phyloP scores from a whole-genome alignment of 2,797 vertebrate genomes.

The Lithobates pipiens region DNA sequence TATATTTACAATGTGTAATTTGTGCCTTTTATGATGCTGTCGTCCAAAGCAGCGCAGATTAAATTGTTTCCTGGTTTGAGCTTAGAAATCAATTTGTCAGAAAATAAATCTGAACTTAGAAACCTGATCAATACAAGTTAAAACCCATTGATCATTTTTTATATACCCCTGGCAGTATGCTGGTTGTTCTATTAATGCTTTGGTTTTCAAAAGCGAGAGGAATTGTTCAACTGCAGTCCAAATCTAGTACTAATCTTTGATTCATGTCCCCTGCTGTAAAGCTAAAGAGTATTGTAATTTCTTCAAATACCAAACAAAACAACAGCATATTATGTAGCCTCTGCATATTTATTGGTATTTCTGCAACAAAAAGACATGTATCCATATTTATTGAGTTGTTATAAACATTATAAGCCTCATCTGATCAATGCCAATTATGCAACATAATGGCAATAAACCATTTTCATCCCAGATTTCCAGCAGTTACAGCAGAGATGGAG shows the following conservation, averaged over 20 bases:
- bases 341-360: slow-evolving; percentile 3
- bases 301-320: slow-evolving; percentile 4
- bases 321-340: background rate
- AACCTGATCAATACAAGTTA: slow-evolving; percentile 58
- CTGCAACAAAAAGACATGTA: background rate
- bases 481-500: background rate
- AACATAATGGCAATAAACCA: background rate
- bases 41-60: slow-evolving; percentile 21
- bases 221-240: slow-evolving; percentile 38
- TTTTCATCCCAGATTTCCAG: background rate
- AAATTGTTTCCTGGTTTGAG: slow-evolving; percentile 53
- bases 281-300: slow-evolving; percentile 15
- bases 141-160: slow-evolving; percentile 58
- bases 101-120: slow-evolving; percentile 60
- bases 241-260: background rate
- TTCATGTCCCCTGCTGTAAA: background rate
- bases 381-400: slow-evolving; percentile 11
- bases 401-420: background rate
- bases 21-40: slow-evolving; percentile 41
- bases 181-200: slow-evolving; percentile 51
- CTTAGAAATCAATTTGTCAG: slow-evolving; percentile 53
- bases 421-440: background rate
- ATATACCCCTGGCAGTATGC: slow-evolving; percentile 44
- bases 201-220: slow-evolving; percentile 28
- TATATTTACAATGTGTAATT: slow-evolving; percentile 38